Evolutionary conservation across 92 coral and sea anemone species (phyloP), one percentile per base, ranked within the genome.

Genomic region (Bergia puertoricense): DNA sequence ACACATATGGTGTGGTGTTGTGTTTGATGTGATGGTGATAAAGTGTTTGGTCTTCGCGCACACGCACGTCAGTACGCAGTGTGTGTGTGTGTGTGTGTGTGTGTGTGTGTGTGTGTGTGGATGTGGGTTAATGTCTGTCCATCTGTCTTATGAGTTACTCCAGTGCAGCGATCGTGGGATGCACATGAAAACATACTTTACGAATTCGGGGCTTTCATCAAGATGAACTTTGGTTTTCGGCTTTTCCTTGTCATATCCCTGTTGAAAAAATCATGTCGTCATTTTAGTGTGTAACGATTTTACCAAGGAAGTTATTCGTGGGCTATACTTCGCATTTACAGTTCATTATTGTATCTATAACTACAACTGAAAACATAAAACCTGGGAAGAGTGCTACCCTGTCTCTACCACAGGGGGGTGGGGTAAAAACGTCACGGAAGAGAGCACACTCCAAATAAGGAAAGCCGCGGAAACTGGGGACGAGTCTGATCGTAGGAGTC

Each of bases 191-290:
- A 74, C 88, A 51, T 90, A 96, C 98, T 91, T 93, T 78, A 93
- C 81, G 82, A 95, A 93, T 39, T 88, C 92, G 22, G 93, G 44
- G 22, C 89, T 75, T 87, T 95, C 96, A n/a, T 89, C 93, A 50
- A 96, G 93, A 76, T 89, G 88, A 22, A 88, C 86, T 90, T 95
- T 96, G 38, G 94, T 91, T 82, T 93, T 96, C 6, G 99, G 99
- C 76, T 96, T 96, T 68, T 93, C 92, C 86, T 95, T 95, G 72
- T 94, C 98, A 77, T 93, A 95, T 54, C 95, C 98, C 98, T 94
- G 69, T n/a, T 78, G 8, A 77, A 41, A 41, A 94, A 40, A 82
- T 30, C 23, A 16, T 44, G 37, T 79, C 13, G 44, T 1, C 74
- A 45, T 37, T 81, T 81, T 2, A 46, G 16, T 77, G 0, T 18